Percentiles rank a stretch among this genome's conserved stretches.
Evolutionary conservation across 1,140 invertebrate species (phyloP).

Genomic region (Drosophila nigromelanica): DNA sequence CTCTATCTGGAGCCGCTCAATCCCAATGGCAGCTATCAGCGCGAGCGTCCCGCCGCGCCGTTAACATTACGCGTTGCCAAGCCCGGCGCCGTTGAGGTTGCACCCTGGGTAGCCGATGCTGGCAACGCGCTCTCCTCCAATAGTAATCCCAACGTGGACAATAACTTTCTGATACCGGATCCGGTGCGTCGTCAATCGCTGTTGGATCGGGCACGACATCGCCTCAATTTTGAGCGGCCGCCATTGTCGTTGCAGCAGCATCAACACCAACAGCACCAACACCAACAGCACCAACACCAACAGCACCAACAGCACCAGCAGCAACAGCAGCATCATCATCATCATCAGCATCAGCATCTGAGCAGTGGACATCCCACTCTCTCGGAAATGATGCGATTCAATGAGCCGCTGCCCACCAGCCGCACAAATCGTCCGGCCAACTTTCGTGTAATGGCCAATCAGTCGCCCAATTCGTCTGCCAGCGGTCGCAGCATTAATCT

Average conservation of each 20-base stretch:
- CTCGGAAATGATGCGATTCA: conserved; percentile 28
- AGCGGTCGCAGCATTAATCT: conserved; percentile 18
- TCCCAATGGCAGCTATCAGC: conserved; percentile 63
- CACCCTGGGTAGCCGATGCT: conserved; percentile 17
- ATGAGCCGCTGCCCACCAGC: conserved; percentile 34
- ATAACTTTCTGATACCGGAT: conserved; percentile 13
- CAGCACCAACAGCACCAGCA: neutral
- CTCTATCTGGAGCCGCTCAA: conserved; percentile 61
- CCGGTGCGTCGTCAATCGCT: conserved; percentile 12
- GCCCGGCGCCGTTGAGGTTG: conserved; percentile 19
- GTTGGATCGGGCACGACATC: conserved; percentile 24
- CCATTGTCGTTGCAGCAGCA: neutral
- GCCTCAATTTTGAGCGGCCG: conserved; percentile 16
- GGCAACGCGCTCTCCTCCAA: neutral
- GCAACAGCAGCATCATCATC: neutral
- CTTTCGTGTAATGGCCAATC: conserved; percentile 15
- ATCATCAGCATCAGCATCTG: conserved; percentile 7
- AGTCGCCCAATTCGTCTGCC: neutral
- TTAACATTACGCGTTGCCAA: neutral
- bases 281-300: too few species aligned
- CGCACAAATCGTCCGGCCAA: conserved; percentile 3
- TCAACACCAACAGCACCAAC: neutral
- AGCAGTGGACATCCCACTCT: neutral
- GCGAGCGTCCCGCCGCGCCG: neutral
- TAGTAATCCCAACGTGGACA: conserved; percentile 7